These are phyloP conservation scores for Anser brachyrhynchus DNA, from an alignment of 2,113 vertebrate genomes.

Conservation along the genomic window DNA sequence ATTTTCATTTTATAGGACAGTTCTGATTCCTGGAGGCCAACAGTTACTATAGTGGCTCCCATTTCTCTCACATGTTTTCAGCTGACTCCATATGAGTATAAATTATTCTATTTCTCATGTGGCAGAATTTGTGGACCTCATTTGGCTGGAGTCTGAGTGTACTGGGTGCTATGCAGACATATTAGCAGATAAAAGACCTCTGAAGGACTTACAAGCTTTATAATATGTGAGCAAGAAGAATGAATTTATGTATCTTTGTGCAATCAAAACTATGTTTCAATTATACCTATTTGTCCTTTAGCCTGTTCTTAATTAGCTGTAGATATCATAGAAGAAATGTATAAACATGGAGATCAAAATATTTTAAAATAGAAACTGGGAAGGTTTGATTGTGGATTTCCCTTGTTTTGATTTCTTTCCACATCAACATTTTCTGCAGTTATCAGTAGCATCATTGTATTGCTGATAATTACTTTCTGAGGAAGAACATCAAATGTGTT, in stretches of 20 bases:
- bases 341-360: constrained; percentile 49
- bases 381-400: constrained; percentile 42
- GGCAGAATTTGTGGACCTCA: not conserved
- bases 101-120: not conserved
- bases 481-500: constrained; percentile 48
- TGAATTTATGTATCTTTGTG: not conserved
- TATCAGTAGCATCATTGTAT: constrained; percentile 52
- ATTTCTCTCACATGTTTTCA: not conserved
- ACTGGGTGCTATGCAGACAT: not conserved
- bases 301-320: constrained; percentile 8
- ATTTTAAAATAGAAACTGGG: constrained; percentile 61
- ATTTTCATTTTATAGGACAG: constrained; percentile 62
- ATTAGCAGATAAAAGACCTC: not conserved
- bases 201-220: not conserved
- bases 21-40: constrained; percentile 45
- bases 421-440: constrained; percentile 1
- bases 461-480: constrained; percentile 65
- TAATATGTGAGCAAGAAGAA: not conserved
- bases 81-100: not conserved
- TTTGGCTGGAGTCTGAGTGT: not conserved
- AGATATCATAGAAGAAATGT: not conserved
- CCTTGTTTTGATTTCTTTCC: constrained; percentile 17
- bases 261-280: not conserved
- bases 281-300: constrained; percentile 31
- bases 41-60: constrained; percentile 18